Evolutionary conservation across 2,888 invertebrate genomes (phyloP), one percentile per base, ranked within the genome.

Genomic region (Frankliniella intonsa): DNA sequence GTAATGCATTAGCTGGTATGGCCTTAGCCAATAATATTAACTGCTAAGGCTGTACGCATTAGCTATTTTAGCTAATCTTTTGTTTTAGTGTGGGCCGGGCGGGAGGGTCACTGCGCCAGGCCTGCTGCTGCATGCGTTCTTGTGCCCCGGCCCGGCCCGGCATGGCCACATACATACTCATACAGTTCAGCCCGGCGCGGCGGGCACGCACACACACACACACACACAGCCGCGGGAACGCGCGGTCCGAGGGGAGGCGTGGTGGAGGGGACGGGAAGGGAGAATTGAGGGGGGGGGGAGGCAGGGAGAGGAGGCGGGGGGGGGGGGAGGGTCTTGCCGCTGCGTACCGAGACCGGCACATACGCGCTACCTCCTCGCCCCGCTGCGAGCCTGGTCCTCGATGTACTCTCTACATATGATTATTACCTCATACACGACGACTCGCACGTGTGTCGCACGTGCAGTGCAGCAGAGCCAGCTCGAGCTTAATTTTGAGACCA

Each of bases 401-500:
- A 76, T 76, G 69, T 76, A 76, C 69, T 76, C 69, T 76, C 69
- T 76, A 76, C 69, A 76, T 76, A 76, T 22, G 69, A 76, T 76
- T 76, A 76, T 76, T 76, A 22, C 69, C 0, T 5, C 69, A 25
- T 22, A 38, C 38, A 38, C 38, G 38, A 38, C 38, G n/a, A n/a
- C 38, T 38, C 38, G 3, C 38, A 17, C 55, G 55, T 17, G 55
- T 17, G 55, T 55, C 14, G 51, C 51, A 11, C 12, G 51, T 12
- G 51, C 55, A 11, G 38, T 38, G 38, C 38, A 38, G 38, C 38
- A 38, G 38, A 38, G 38, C 3, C 38, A 5, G 38, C 38, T 38
- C 38, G 38, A 12, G 19, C 19, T 55, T 10, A 55, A 55, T 55
- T 10, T 55, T 7, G 55, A 14, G 14, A 55, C 14, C 14, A 55